Evolutionary conservation across 1,140 invertebrate genomes (phyloP), one percentile per base, ranked within the genome.

Genomic region (Scylla paramamosain): DNA sequence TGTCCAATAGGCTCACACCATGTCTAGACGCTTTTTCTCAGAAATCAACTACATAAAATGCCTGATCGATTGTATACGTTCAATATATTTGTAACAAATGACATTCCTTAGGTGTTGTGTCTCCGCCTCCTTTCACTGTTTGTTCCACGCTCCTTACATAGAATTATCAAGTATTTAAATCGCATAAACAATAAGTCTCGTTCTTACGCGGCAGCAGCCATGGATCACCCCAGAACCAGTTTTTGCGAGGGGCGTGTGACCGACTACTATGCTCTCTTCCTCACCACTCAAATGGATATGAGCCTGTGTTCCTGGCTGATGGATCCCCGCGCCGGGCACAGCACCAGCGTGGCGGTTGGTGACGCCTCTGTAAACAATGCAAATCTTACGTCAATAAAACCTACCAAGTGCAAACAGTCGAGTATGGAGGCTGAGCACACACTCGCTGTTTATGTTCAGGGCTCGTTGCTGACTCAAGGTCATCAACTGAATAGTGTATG

Each of bases 221-320:
- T 45, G 87, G 39, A 48, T 46, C 31, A 48, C 87, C 25, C 87
- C 39, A 46, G 87, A 89, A 46, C 87, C 31, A 89, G 87, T 89
- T 89, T 89, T 89, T 89, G 87, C 46, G 12, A 89, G 39, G 87
- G 87, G 87, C 87, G 87, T 89, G 46, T 89, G 39, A 89, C 87
- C 31, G 46, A 89, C 32, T 39, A 48, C 87, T 89, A 89, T 46
- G 39, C 20, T 45, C 31, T 89, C 87, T n/a, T 89, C 87, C 87
- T 45, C 87, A 8, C 87, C 25, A 89, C 87, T 25, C 87, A 89
- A 89, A 89, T 89, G 87, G 87, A 89, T 46, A 48, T 25, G 87
- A 28, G 8, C 39, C n/a, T 48, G 87, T 89, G 87, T 46, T 89
- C 87, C 28, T 46, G 25, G 8, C 39, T 89, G 87, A 46, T 89